Evolutionary conservation across 2,888 invertebrate genomes (phyloP).

Genomic region (Latrodectus hesperus): DNA sequence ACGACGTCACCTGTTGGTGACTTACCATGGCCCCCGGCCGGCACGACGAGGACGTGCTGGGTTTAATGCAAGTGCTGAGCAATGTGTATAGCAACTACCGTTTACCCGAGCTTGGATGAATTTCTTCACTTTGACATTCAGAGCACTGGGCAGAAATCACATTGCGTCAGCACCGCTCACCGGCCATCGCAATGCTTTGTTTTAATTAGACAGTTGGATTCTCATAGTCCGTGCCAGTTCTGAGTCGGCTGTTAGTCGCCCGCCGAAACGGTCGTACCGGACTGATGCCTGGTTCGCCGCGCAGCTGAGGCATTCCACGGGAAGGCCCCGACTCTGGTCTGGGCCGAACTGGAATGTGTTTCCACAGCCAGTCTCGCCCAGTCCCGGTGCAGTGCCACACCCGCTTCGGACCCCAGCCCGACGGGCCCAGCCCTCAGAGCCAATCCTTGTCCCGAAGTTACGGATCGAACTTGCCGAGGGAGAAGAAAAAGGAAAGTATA

Average conservation of each 20-base stretch:
- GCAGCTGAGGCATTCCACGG: conserved; percentile 73
- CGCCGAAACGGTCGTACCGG: conserved; percentile 55
- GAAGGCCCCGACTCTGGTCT: conserved; percentile 72
- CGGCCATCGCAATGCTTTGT: conserved; percentile 76
- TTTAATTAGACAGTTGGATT: conserved; percentile 78
- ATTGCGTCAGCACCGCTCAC: conserved; percentile 75
- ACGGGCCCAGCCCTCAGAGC: conserved; percentile 82
- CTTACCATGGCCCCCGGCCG: too few relatives aligned
- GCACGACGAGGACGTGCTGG: too few relatives aligned
- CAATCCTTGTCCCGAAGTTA: conserved; percentile 82
- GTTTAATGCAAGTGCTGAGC: too few relatives aligned
- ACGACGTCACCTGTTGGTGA: too few relatives aligned
- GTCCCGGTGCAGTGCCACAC: conserved; percentile 56
- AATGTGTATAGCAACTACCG: conserved; percentile 68
- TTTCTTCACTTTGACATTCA: conserved; percentile 77
- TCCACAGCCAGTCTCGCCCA: conserved; percentile 71
- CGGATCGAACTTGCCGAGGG: conserved; percentile 81
- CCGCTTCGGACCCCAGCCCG: conserved; percentile 77
- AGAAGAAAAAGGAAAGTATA: too few relatives aligned
- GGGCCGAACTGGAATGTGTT: conserved; percentile 46
- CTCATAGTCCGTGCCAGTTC: conserved; percentile 76
- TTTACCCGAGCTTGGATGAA: conserved; percentile 76
- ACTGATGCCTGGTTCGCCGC: conserved; percentile 17
- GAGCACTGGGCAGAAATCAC: conserved; percentile 77
- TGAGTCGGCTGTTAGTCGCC: conserved; percentile 70